Percentiles rank a stretch among this genome's conserved stretches.
Conservation (phyloP, 2,113 vertebrate genomes). For the Cheirogaleus medius region DNA sequence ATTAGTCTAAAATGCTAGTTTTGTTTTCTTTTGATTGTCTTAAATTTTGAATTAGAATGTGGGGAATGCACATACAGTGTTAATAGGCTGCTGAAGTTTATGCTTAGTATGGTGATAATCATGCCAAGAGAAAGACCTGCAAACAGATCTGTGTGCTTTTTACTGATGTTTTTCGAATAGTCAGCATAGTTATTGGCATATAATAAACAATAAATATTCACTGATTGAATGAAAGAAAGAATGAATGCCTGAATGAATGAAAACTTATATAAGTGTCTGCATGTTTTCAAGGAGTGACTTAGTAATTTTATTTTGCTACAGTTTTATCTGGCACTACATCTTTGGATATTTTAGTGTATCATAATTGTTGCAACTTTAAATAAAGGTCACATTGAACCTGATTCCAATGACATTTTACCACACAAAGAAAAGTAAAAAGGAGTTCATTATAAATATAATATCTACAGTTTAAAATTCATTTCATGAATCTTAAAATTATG, state of each 20-base stretch:
- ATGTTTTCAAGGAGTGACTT: background rate
- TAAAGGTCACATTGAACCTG: slow-evolving; percentile 56
- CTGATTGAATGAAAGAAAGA: background rate
- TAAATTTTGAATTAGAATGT: background rate
- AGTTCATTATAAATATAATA: slow-evolving; percentile 62
- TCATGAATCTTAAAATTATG: slow-evolving; percentile 39
- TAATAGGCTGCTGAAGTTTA: background rate
- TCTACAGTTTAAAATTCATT: slow-evolving; percentile 44
- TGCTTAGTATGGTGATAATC: background rate
- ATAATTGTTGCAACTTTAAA: background rate
- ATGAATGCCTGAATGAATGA: background rate
- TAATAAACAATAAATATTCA: background rate
- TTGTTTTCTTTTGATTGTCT: background rate
- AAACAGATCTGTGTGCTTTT: background rate
- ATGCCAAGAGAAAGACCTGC: background rate
- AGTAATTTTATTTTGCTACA: background rate
- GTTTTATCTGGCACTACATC: background rate
- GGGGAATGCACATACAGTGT: background rate
- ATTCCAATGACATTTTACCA: slow-evolving; percentile 64
- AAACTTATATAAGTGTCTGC: background rate
- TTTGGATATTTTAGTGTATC: background rate
- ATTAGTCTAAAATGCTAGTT: background rate
- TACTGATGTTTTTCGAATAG: background rate
- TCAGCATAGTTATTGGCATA: background rate
- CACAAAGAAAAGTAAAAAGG: background rate